Evolutionary conservation across 2,113 vertebrate species (phyloP).

Genomic region (Peromyscus polionotus): DNA sequence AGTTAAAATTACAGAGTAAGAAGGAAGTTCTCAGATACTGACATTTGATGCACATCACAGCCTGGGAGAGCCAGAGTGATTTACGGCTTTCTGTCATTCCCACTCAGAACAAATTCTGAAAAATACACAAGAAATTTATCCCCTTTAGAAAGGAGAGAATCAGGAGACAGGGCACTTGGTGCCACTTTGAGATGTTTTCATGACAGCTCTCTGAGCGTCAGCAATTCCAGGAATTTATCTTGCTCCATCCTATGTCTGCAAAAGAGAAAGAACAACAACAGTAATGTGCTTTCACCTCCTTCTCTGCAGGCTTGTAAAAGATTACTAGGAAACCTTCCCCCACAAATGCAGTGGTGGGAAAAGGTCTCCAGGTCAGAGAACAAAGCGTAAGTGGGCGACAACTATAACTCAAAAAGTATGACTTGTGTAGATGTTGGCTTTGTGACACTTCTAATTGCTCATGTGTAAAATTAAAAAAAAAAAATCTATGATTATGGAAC

Average conservation of each 20-base stretch:
- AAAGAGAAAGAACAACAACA: background rate
- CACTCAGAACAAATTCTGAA: background rate
- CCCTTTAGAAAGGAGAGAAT: background rate
- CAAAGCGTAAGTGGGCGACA: background rate
- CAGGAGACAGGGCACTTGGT: background rate
- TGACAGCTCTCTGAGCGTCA: constrained; percentile 12
- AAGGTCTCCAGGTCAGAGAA: background rate
- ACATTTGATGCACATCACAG: background rate
- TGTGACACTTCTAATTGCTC: background rate
- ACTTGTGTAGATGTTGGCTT: background rate
- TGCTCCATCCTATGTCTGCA: background rate
- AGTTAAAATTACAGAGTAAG: constrained; percentile 37
- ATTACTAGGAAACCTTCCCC: background rate
- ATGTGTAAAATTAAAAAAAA: background rate
- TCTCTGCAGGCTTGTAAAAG: background rate
- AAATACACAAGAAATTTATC: background rate
- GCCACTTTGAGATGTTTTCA: constrained; percentile 7
- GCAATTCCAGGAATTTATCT: constrained; percentile 23
- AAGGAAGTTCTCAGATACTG: constrained; percentile 57
- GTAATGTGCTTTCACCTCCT: fast-evolving
- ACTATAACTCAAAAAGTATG: background rate
- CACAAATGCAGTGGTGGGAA: background rate
- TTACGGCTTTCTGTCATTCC: background rate
- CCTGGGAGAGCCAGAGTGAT: background rate
- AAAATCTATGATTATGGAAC: background rate